Percentiles rank a stretch among this genome's conserved stretches.
Evolutionary conservation across 2,113 vertebrate species (phyloP).

Genomic region (Coturnix japonica): DNA sequence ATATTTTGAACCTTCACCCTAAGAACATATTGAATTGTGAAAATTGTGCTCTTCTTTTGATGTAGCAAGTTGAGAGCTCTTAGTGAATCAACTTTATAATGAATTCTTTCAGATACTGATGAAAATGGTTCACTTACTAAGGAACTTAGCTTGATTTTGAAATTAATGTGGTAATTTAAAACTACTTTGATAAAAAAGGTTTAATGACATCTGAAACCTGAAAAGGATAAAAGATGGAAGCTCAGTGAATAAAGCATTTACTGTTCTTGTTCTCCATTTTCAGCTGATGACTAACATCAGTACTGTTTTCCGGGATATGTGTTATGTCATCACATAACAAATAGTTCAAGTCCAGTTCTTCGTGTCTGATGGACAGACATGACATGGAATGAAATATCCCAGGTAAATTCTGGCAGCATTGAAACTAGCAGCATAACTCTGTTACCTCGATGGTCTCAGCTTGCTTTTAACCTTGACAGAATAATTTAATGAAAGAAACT

Average conservation of each 20-base stretch:
- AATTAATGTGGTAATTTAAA: conserved; percentile 80
- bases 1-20: conserved; percentile 22
- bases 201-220: conserved; percentile 52
- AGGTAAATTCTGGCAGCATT: not conserved
- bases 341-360: not conserved
- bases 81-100: conserved; percentile 77
- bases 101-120: conserved; percentile 77
- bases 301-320: not conserved
- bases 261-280: conserved; percentile 10
- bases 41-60: conserved; percentile 71
- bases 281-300: not conserved
- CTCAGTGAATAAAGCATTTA: conserved; percentile 4
- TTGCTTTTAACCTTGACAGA: not conserved
- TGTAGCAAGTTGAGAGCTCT: conserved; percentile 72
- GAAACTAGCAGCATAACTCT: not conserved
- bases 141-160: conserved; percentile 75
- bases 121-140: conserved; percentile 72
- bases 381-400: not conserved
- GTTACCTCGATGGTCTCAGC: not conserved
- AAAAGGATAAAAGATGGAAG: conserved; percentile 27
- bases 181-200: conserved; percentile 68
- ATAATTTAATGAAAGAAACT: not conserved
- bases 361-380: not conserved
- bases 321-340: not conserved
- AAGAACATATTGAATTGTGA: conserved; percentile 61